Evolutionary conservation across 2,888 invertebrate species (phyloP).

Genomic region (Willowsia nigromaculata): DNA sequence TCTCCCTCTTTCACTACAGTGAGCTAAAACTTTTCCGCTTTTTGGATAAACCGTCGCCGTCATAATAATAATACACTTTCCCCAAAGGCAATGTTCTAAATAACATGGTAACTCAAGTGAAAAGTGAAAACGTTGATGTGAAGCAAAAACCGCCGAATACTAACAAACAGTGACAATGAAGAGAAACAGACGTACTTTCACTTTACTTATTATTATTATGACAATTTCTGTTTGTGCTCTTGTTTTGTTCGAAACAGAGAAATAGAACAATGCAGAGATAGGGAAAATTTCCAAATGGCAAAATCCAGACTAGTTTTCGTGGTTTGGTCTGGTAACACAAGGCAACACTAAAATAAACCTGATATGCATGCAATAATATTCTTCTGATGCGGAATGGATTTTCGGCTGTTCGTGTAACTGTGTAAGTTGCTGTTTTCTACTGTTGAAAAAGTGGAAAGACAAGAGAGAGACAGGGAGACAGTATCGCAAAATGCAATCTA

Average conservation of each 20-base stretch:
- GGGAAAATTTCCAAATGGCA: background rate
- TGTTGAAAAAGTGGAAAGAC: background rate
- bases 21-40: background rate
- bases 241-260: background rate
- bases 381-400: constrained; percentile 14
- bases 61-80: background rate
- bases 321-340: background rate
- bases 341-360: background rate
- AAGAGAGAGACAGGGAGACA: background rate
- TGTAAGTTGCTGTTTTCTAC: background rate
- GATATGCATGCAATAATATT: constrained; percentile 31
- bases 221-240: constrained; percentile 25
- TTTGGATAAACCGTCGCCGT: constrained; percentile 10
- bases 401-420: background rate
- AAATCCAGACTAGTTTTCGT: background rate
- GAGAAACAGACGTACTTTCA: background rate
- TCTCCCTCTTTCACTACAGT: no score
- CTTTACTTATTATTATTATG: constrained; percentile 39
- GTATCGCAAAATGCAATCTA: constrained; percentile 40
- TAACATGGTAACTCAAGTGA: constrained; percentile 28
- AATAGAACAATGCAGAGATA: background rate
- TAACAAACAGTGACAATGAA: constrained; percentile 2
- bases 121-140: constrained; percentile 8
- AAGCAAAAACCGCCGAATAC: background rate
- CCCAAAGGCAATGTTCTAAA: constrained; percentile 45